Percentiles rank a stretch among this genome's conserved stretches.
Evolutionary conservation across 2,797 vertebrate species (phyloP).

Genomic region (Rhinophrynus dorsalis): DNA sequence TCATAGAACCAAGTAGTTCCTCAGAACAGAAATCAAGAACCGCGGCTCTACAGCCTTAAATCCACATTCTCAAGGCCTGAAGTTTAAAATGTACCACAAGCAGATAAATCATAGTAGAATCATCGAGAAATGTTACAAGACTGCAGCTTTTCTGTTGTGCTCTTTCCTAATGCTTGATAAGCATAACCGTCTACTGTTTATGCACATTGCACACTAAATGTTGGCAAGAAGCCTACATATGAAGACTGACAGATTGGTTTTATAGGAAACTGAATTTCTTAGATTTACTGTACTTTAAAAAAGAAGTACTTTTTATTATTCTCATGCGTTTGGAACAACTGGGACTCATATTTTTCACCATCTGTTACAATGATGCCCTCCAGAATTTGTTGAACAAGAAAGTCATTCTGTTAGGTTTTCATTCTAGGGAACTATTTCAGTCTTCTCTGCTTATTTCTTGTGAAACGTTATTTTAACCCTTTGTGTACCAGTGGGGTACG

Average conservation of each 20-base stretch:
- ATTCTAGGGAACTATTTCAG: neutral
- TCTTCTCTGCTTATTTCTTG: slow-evolving; percentile 12
- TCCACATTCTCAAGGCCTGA: too few relatives aligned
- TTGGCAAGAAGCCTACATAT: slow-evolving; percentile 1
- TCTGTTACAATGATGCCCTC: slow-evolving; percentile 43
- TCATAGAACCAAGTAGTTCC: too few relatives aligned
- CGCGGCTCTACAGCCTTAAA: too few relatives aligned
- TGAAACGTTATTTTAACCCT: neutral
- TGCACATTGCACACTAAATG: slow-evolving; percentile 10
- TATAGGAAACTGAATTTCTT: slow-evolving; percentile 5
- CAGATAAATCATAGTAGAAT: too few relatives aligned
- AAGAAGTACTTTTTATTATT: slow-evolving; percentile 10
- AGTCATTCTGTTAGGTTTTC: slow-evolving; percentile 11
- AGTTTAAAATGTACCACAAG: too few relatives aligned
- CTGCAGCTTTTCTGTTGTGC: neutral
- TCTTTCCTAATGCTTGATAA: neutral
- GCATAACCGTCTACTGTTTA: neutral
- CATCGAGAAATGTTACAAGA: neutral
- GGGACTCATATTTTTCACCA: slow-evolving; percentile 40
- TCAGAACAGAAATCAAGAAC: too few relatives aligned
- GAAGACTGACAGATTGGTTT: slow-evolving; percentile 30
- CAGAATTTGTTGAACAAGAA: slow-evolving; percentile 41
- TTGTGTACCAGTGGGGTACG: too few relatives aligned
- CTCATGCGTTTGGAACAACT: slow-evolving; percentile 25
- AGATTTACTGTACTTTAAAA: slow-evolving; percentile 38